Percentiles rank a stretch among this genome's conserved stretches.
phyloP scores from a whole-genome alignment of 2,888 invertebrate genomes.

The Polymixis flavicincta region DNA sequence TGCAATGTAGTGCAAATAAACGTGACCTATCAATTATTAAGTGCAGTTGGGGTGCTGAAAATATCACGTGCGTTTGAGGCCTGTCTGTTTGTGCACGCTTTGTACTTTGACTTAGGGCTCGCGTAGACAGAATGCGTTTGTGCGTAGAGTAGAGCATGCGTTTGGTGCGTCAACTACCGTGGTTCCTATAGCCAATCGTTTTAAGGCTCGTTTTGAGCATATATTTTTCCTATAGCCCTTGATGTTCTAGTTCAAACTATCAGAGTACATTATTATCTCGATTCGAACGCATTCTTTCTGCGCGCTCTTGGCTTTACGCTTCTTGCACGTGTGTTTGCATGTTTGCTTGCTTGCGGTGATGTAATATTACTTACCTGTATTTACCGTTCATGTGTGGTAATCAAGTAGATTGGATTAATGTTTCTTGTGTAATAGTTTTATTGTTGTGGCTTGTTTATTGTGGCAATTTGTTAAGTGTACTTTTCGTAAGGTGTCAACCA shows the following conservation, averaged over 20 bases:
- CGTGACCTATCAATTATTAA: conserved; percentile 44
- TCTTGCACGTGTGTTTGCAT: conserved; percentile 32
- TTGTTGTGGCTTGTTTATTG: conserved; percentile 15
- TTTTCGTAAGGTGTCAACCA: background rate
- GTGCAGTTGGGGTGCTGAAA: conserved; percentile 48
- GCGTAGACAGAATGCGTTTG: conserved; percentile 16
- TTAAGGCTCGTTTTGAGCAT: background rate
- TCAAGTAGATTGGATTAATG: conserved; percentile 16
- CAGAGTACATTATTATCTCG: background rate
- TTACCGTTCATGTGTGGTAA: conserved; percentile 11
- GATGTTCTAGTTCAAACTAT: background rate
- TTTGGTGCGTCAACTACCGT: background rate
- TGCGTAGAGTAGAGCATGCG: background rate
- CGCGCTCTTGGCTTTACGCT: conserved; percentile 17
- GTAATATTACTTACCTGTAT: conserved; percentile 9
- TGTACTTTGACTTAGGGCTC: conserved; percentile 30
- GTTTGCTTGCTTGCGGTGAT: conserved; percentile 29
- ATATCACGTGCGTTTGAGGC: conserved; percentile 41
- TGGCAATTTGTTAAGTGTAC: conserved; percentile 7
- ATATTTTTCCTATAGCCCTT: background rate
- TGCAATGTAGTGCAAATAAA: conserved; percentile 19
- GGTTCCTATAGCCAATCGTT: background rate
- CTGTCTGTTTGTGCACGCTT: conserved; percentile 51
- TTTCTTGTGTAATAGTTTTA: conserved; percentile 35
- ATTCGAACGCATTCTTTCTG: conserved; percentile 19